Conservation (phyloP, 2,888 invertebrate species). For the Steromphala cineraria region DNA sequence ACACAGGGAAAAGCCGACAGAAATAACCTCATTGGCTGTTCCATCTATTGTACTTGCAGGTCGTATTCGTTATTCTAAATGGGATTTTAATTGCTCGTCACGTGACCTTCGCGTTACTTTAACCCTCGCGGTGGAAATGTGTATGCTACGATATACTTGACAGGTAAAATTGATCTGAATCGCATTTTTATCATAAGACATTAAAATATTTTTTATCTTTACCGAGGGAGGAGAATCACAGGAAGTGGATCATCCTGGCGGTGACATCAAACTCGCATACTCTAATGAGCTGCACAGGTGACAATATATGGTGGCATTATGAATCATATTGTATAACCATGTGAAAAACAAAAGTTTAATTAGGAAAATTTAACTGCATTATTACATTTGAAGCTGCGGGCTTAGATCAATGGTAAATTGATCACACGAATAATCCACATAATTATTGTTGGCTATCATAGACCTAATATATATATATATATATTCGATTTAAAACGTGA, state of each 20-base stretch:
- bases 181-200: background rate
- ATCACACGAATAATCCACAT: too few species aligned
- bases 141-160: too few species aligned
- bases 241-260: constrained; percentile 16
- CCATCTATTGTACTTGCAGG: background rate
- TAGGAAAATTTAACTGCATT: too few species aligned
- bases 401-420: too few species aligned
- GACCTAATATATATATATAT: too few species aligned
- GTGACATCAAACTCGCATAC: constrained; percentile 26
- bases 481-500: too few species aligned
- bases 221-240: background rate
- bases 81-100: background rate
- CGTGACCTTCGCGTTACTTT: background rate
- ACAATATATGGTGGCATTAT: background rate
- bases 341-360: too few species aligned
- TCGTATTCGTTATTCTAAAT: background rate
- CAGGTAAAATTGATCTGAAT: too few species aligned
- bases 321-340: too few species aligned
- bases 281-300: constrained; percentile 5
- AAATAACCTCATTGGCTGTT: constrained; percentile 23
- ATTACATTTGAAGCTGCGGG: too few species aligned
- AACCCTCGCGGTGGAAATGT: too few species aligned
- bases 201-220: background rate
- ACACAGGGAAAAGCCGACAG: background rate
- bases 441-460: too few species aligned